Evolutionary conservation across 2,888 invertebrate species (phyloP).

Genomic region (Drosophila mercatorum): DNA sequence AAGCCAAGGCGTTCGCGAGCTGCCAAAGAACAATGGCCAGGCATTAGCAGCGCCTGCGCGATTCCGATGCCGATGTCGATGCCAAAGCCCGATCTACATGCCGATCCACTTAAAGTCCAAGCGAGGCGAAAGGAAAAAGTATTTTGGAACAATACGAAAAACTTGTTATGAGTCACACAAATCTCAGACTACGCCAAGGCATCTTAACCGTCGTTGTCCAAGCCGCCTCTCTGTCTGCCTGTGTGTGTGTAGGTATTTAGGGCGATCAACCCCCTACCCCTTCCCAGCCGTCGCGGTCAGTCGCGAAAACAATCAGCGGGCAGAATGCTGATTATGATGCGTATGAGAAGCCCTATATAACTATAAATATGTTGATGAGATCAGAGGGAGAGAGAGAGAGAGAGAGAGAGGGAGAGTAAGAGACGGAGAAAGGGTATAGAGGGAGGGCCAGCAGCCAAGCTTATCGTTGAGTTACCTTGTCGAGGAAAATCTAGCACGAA

Average conservation of each 20-base stretch:
- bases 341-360: constrained; percentile 38
- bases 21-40: constrained; percentile 52
- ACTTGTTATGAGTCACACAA: constrained; percentile 79
- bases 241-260: constrained; percentile 45
- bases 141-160: constrained; percentile 56
- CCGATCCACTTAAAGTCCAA: constrained; percentile 76
- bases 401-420: constrained; percentile 3
- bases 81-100: constrained; percentile 23
- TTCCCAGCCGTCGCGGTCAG: constrained; percentile 63
- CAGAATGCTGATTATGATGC: constrained; percentile 65
- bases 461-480: constrained; percentile 23
- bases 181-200: constrained; percentile 63
- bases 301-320: constrained; percentile 75
- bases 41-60: constrained; percentile 59
- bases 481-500: constrained; percentile 67
- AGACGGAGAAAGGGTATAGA: background rate
- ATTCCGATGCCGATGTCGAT: constrained; percentile 44
- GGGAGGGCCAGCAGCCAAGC: constrained; percentile 27
- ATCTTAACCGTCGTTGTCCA: constrained; percentile 46
- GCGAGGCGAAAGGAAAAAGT: constrained; percentile 62
- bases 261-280: constrained; percentile 51
- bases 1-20: constrained; percentile 62
- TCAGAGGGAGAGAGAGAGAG: constrained; percentile 6
- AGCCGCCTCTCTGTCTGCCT: constrained; percentile 12
- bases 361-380: constrained; percentile 40